A percentile compares a stretch with the other conserved stretches of the same genome.
Conservation (phyloP, 1,140 invertebrate species). For the Euura lappo region DNA sequence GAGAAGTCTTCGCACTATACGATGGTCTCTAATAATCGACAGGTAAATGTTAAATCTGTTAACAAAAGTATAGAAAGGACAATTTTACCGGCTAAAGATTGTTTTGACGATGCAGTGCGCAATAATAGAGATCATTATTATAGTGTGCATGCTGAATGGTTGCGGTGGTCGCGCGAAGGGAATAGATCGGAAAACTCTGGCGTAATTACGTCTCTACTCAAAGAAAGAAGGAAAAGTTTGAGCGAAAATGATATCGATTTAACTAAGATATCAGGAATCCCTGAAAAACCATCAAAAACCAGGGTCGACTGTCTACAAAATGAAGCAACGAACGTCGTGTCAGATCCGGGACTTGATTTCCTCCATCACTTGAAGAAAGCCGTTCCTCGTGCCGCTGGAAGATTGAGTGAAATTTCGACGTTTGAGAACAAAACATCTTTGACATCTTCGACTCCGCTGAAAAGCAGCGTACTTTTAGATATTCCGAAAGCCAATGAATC, state of each 20-base stretch:
- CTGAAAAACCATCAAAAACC: background rate
- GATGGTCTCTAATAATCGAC: background rate
- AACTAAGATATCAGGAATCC: background rate
- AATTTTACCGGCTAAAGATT: background rate
- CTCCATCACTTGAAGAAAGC: background rate
- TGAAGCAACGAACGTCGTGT: background rate
- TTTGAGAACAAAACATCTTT: background rate
- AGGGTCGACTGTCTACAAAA: background rate
- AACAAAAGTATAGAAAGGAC: background rate
- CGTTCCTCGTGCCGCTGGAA: background rate
- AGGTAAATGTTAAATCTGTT: background rate
- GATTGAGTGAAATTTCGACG: background rate
- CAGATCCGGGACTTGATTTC: background rate
- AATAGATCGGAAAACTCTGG: background rate
- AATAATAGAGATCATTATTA: background rate
- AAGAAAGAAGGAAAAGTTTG: background rate
- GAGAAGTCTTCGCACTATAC: background rate
- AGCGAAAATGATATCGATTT: background rate
- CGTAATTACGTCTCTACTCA: background rate
- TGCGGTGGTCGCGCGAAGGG: background rate
- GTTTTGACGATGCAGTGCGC: background rate
- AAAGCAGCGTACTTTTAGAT: background rate
- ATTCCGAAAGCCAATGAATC: background rate
- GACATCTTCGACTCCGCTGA: background rate
- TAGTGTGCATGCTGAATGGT: background rate